Conservation (phyloP, 2,797 vertebrate species). For the Anas bernieri region DNA sequence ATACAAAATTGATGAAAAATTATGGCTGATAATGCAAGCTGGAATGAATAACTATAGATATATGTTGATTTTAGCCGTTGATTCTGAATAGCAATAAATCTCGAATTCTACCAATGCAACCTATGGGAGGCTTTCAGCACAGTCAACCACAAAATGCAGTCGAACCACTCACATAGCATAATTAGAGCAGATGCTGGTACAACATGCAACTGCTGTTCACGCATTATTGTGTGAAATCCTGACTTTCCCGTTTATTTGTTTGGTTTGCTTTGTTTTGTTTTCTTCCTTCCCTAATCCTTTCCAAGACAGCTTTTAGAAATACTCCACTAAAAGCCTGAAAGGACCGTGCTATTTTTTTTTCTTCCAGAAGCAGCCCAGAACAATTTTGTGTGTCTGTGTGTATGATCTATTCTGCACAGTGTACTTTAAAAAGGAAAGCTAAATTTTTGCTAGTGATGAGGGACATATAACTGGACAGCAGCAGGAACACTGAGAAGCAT, state of each 20-base stretch:
- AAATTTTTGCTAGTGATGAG: not conserved
- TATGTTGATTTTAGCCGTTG: slow-evolving; percentile 45
- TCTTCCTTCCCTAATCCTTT: not conserved
- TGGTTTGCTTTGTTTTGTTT: not conserved
- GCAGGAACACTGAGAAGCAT: not conserved
- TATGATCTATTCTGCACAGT: not conserved
- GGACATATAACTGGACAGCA: not conserved
- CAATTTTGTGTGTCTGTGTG: not conserved
- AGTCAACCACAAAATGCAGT: slow-evolving; percentile 61
- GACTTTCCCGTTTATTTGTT: slow-evolving; percentile 37
- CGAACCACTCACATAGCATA: slow-evolving; percentile 30
- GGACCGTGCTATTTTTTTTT: not conserved
- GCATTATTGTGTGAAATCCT: slow-evolving; percentile 27
- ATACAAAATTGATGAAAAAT: slow-evolving; percentile 49
- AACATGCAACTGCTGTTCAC: slow-evolving; percentile 45
- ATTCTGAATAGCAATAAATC: slow-evolving; percentile 62
- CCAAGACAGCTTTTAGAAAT: not conserved
- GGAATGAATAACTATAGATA: slow-evolving; percentile 35
- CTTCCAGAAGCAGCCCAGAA: not conserved
- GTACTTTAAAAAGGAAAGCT: not conserved
- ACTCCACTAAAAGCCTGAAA: not conserved
- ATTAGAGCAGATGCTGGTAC: slow-evolving; percentile 64
- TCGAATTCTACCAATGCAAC: slow-evolving; percentile 35
- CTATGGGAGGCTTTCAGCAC: slow-evolving; percentile 59
- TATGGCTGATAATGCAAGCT: slow-evolving; percentile 31